These are phyloP conservation scores for Hyla sarda DNA, from an alignment of 2,113 vertebrate species.

Conservation along the genomic window DNA sequence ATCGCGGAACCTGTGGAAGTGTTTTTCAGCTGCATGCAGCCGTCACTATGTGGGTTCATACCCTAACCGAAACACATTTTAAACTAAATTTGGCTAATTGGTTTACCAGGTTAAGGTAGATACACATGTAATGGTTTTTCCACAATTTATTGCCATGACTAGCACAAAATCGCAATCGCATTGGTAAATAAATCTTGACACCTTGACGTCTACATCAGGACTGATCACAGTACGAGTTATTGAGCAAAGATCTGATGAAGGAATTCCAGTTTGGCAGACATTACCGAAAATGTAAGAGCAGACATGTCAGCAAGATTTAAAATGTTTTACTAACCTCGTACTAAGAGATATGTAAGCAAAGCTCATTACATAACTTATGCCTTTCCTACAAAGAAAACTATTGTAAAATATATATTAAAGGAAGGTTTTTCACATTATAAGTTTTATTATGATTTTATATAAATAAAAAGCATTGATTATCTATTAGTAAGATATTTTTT, in stretches of 20 bases:
- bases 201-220: neutral
- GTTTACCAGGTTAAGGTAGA: too few relatives aligned
- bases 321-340: neutral
- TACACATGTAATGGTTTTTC: too few relatives aligned
- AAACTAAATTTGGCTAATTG: too few relatives aligned
- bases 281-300: neutral
- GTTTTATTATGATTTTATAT: too few relatives aligned
- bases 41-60: too few relatives aligned
- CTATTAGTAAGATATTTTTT: neutral
- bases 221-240: constrained; percentile 8
- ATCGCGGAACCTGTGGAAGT: too few relatives aligned
- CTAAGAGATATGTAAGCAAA: neutral
- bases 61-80: too few relatives aligned
- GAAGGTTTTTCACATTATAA: too few relatives aligned
- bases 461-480: too few relatives aligned
- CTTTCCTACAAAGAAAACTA: neutral
- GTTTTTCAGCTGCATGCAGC: too few relatives aligned
- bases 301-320: constrained; percentile 24
- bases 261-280: constrained; percentile 21
- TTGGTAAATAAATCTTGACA: neutral
- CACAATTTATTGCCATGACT: too few relatives aligned
- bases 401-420: neutral
- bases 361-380: neutral
- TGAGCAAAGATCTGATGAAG: neutral
- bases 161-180: neutral